phyloP scores from a whole-genome alignment of 2,113 vertebrate genomes.

The Galemys pyrenaicus region DNA sequence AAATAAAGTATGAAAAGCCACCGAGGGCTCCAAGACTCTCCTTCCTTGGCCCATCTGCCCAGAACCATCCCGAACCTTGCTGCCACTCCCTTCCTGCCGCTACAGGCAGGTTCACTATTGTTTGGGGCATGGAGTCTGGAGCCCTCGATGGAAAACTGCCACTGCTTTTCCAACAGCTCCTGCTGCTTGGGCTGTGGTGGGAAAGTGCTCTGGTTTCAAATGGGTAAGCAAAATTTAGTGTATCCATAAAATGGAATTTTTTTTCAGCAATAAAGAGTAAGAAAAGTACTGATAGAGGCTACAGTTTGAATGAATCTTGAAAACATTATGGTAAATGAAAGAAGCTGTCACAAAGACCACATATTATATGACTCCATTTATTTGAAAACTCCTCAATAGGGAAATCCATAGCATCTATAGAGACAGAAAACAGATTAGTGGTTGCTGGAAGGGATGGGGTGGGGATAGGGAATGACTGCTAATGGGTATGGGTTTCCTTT shows the following conservation, averaged over 20 bases:
- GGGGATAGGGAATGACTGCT: background rate
- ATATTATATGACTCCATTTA: background rate
- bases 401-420: background rate
- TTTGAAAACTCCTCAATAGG: background rate
- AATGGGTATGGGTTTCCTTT: constrained; percentile 23
- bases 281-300: background rate
- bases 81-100: too few relatives aligned
- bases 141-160: too few relatives aligned
- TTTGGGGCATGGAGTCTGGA: too few relatives aligned
- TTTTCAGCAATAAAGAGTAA: background rate
- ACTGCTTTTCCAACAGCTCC: too few relatives aligned
- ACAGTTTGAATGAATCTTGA: background rate
- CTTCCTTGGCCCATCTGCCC: too few relatives aligned
- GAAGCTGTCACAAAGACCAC: background rate
- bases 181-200: too few relatives aligned
- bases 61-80: too few relatives aligned
- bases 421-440: background rate
- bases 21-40: too few relatives aligned
- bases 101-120: too few relatives aligned
- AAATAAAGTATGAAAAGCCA: too few relatives aligned
- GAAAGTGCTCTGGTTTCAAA: too few relatives aligned
- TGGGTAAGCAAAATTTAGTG: background rate
- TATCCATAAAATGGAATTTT: background rate
- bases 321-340: background rate
- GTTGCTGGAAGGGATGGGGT: background rate